Evolutionary conservation across 2,797 vertebrate genomes (phyloP).

Genomic region (Poeciliopsis gracilis): DNA sequence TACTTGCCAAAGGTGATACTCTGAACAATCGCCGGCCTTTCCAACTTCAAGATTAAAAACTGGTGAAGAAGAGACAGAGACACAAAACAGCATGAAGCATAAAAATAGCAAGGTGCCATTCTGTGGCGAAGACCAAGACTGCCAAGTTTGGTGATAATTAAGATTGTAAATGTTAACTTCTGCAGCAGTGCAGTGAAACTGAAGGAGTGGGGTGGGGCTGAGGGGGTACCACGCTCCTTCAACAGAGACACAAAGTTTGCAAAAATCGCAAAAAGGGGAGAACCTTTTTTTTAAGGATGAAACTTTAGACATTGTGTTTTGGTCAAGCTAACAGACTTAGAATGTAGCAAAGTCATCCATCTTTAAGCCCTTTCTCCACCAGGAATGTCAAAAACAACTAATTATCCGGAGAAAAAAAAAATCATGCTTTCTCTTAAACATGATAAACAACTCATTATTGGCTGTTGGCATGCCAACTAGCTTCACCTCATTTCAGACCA

Average conservation of each 20-base stretch:
- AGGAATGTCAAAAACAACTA: neutral
- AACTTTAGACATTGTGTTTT: neutral
- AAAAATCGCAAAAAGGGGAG: neutral
- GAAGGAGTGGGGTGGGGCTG: no score
- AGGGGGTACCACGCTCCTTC: neutral
- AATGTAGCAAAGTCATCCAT: neutral
- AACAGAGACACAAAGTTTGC: neutral
- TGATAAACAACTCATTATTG: neutral
- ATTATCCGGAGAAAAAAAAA: neutral
- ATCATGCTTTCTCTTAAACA: neutral
- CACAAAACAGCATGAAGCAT: neutral
- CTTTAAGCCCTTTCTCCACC: neutral
- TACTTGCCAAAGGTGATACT: slow-evolving; percentile 99
- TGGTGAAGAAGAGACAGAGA: slow-evolving; percentile 53
- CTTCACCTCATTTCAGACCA: neutral
- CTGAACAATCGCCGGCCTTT: slow-evolving; percentile 96
- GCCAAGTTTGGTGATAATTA: no score
- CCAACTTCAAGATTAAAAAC: slow-evolving; percentile 98
- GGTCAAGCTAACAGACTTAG: neutral
- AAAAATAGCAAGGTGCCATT: neutral
- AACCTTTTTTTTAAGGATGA: no score
- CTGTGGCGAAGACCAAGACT: neutral
- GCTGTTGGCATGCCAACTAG: neutral
- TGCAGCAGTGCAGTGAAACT: no score
- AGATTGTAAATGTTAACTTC: no score